Evolutionary conservation across 2,113 vertebrate genomes (phyloP).

Genomic region (Phasianus colchicus): DNA sequence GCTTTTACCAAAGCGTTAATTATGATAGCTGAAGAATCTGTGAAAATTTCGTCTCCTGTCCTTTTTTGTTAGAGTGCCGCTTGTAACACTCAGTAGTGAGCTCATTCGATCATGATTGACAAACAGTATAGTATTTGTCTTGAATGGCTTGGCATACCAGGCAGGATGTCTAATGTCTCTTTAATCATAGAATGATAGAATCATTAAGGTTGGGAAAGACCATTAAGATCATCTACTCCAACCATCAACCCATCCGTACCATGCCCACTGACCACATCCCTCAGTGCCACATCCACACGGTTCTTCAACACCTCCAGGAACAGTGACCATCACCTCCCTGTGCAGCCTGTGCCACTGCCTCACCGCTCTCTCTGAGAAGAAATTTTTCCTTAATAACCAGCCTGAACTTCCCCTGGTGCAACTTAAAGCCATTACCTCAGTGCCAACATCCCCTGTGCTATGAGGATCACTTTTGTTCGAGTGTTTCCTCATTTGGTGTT

Average conservation of each 20-base stretch:
- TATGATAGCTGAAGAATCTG: neutral
- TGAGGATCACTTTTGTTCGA: neutral
- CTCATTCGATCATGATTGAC: neutral
- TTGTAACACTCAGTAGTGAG: neutral
- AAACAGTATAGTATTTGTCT: neutral
- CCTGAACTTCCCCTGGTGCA: too few species aligned
- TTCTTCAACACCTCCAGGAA: too few species aligned
- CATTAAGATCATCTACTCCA: too few species aligned
- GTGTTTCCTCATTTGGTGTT: fast-evolving
- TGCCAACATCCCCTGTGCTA: fast-evolving
- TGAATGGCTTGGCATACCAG: neutral
- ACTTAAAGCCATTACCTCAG: too few species aligned
- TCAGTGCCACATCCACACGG: too few species aligned
- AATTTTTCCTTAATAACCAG: too few species aligned
- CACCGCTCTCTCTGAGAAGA: too few species aligned
- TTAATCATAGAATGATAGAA: neutral
- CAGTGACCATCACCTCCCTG: too few species aligned
- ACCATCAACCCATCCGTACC: too few species aligned
- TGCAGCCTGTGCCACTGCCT: too few species aligned
- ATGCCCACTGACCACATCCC: too few species aligned
- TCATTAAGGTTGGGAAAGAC: too few species aligned
- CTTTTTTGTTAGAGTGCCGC: neutral
- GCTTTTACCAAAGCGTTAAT: neutral
- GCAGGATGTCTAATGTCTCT: neutral
- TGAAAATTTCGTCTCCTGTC: neutral